Conservation (phyloP, 1,140 invertebrate species). For the Cyrtorhinus lividipennis region DNA sequence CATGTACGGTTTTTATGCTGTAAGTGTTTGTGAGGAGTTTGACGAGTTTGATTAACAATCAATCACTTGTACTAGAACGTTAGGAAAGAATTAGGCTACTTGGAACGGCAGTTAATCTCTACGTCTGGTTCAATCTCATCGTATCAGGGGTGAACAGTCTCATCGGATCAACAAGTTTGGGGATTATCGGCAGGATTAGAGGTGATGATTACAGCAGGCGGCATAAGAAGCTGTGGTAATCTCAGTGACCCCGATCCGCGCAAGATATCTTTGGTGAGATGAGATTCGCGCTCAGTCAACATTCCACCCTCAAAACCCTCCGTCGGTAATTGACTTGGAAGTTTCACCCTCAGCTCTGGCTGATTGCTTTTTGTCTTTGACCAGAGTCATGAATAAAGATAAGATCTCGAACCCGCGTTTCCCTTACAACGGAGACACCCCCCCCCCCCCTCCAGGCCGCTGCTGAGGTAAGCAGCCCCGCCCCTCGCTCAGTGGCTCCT, state of each 20-base stretch:
- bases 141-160: no score
- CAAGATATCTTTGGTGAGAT: not conserved
- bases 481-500: not conserved
- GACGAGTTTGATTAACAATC: no score
- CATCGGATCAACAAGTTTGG: no score
- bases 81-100: no score
- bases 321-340: not conserved
- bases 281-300: not conserved
- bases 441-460: no score
- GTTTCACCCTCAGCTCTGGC: not conserved
- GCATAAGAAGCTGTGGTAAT: not conserved
- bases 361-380: not conserved
- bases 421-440: not conserved
- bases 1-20: no score
- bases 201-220: no score
- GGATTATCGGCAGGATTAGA: no score
- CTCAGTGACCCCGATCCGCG: not conserved
- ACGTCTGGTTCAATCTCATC: no score
- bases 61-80: no score
- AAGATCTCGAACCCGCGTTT: not conserved
- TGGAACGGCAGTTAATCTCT: no score
- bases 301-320: not conserved
- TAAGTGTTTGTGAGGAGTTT: no score
- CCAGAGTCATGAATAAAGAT: not conserved
- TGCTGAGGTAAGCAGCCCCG: not conserved